A percentile compares a stretch with the other conserved stretches of the same genome.
phyloP scores from a whole-genome alignment of 2,797 vertebrate species.

The Acrossocheilus wenchowensis region DNA sequence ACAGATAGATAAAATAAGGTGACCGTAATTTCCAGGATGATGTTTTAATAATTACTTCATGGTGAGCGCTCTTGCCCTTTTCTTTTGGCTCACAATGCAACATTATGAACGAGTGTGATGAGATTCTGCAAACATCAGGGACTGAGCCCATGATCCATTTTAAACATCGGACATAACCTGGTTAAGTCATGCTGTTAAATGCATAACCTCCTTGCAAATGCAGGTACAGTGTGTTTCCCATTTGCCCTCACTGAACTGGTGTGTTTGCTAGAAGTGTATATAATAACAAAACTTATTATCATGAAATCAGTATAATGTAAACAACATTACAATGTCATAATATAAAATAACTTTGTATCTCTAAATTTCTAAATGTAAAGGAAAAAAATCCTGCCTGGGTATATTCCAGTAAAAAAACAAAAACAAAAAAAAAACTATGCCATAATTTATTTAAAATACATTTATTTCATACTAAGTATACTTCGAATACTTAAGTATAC shows the following conservation, averaged over 20 bases:
- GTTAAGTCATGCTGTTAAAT: slow-evolving; percentile 22
- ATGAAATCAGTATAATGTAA: background rate
- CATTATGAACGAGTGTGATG: background rate
- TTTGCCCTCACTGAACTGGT: background rate
- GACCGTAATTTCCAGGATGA: slow-evolving; percentile 59
- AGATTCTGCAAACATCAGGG: slow-evolving; percentile 12
- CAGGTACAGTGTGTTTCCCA: slow-evolving; percentile 9
- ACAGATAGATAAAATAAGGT: slow-evolving; percentile 69
- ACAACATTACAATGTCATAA: background rate
- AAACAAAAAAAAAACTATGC: background rate
- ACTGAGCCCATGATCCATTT: slow-evolving; percentile 22
- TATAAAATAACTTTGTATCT: background rate
- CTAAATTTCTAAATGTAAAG: background rate
- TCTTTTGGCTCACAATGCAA: background rate
- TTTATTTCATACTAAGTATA: background rate
- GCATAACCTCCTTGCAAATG: slow-evolving; percentile 25
- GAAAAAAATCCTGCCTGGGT: background rate
- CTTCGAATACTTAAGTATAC: background rate
- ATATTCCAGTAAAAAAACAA: background rate
- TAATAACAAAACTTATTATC: background rate
- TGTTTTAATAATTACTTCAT: slow-evolving; percentile 58
- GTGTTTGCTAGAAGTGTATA: background rate
- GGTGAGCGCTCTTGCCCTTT: background rate
- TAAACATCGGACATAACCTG: slow-evolving; percentile 5
- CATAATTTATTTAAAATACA: background rate